Evolutionary conservation across 1,140 invertebrate genomes (phyloP).

Genomic region (Calosoma granatense): DNA sequence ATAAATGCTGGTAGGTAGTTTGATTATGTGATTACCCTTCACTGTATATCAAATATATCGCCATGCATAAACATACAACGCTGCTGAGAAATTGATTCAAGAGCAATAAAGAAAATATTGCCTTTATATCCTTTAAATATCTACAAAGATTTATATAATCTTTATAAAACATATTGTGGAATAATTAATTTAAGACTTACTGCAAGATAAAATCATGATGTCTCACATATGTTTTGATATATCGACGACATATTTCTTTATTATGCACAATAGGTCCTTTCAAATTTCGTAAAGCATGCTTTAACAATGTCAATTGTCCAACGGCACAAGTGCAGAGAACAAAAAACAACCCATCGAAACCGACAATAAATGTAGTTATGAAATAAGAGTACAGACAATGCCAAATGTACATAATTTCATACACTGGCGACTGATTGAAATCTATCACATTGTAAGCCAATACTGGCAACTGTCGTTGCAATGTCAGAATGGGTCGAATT

Average conservation of each 20-base stretch:
- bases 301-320: background rate
- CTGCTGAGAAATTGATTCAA: background rate
- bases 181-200: background rate
- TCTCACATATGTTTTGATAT: background rate
- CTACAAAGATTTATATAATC: background rate
- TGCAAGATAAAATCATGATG: background rate
- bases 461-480: background rate
- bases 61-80: background rate
- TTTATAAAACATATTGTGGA: background rate
- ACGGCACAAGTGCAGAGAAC: background rate
- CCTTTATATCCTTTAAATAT: background rate
- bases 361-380: background rate
- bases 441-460: background rate
- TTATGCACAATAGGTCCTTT: background rate
- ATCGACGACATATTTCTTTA: background rate
- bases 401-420: background rate
- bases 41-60: background rate
- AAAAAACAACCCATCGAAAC: background rate
- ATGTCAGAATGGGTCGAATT: background rate
- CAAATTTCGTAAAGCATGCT: background rate
- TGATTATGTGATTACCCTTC: no score
- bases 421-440: background rate
- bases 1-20: no score
- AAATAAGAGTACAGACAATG: background rate
- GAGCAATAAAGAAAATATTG: background rate